Evolutionary conservation across 1,140 invertebrate genomes (phyloP).

Genomic region (Aphelinus certus): DNA sequence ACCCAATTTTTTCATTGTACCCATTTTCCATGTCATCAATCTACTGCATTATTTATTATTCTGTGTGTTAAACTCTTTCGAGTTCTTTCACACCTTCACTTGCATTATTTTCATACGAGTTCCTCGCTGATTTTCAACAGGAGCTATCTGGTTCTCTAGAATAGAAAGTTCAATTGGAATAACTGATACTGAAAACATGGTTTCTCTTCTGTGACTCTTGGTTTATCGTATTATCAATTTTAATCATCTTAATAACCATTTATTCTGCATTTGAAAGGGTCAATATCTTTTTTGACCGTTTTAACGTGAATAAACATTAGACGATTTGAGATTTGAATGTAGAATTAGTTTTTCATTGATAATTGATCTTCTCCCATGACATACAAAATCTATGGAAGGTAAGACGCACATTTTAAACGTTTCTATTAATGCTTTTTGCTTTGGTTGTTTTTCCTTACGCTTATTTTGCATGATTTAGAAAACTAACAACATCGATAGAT

Average conservation of each 20-base stretch:
- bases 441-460: conserved; percentile 8
- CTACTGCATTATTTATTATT: not conserved
- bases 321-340: no score
- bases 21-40: no score
- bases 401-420: conserved; percentile 29
- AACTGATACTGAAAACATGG: conserved; percentile 61
- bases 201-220: conserved; percentile 17
- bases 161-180: not conserved
- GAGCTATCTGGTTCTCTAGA: no score
- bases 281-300: no score
- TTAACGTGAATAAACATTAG: no score
- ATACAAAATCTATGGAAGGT: conserved; percentile 28
- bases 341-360: no score
- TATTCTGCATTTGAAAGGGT: no score
- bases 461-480: conserved; percentile 17
- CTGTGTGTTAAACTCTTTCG: not conserved
- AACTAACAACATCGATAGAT: conserved; percentile 9
- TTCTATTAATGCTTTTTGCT: conserved; percentile 34
- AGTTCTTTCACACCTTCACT: conserved; percentile 37
- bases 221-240: not conserved
- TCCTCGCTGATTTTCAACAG: no score
- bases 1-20: no score
- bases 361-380: no score
- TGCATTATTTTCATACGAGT: conserved; percentile 8
- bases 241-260: no score